phyloP scores from a whole-genome alignment of 2,113 vertebrate species.

The Halcyon malimbica region DNA sequence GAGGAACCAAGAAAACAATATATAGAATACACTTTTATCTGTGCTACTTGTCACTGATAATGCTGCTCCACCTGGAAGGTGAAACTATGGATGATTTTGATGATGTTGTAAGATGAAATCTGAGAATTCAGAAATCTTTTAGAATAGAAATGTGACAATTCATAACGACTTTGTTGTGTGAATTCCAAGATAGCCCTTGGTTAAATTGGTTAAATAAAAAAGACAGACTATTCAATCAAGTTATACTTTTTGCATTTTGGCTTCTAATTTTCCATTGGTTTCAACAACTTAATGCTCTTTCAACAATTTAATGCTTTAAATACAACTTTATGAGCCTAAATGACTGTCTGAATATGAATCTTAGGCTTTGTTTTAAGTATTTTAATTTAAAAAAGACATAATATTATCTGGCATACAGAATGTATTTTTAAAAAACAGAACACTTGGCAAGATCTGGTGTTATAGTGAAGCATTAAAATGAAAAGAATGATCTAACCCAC shows the following conservation, averaged over 20 bases:
- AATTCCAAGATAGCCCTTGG: background rate
- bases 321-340: background rate
- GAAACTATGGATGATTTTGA: background rate
- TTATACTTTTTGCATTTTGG: background rate
- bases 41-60: background rate
- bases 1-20: background rate
- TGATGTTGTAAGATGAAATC: background rate
- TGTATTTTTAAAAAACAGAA: background rate
- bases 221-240: background rate
- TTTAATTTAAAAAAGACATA: background rate
- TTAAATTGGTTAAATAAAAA: background rate
- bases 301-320: background rate
- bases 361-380: background rate
- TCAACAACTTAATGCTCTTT: background rate
- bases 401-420: background rate
- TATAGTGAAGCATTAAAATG: background rate
- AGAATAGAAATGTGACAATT: background rate
- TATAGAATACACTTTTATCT: background rate
- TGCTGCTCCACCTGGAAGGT: background rate
- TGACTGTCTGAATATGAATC: background rate
- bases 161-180: background rate
- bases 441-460: background rate
- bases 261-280: background rate
- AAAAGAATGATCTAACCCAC: background rate
- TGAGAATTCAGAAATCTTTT: background rate